Base-by-base conservation (phyloP, 2,888 invertebrate genomes). In the Deilephila elpenor region DNA sequence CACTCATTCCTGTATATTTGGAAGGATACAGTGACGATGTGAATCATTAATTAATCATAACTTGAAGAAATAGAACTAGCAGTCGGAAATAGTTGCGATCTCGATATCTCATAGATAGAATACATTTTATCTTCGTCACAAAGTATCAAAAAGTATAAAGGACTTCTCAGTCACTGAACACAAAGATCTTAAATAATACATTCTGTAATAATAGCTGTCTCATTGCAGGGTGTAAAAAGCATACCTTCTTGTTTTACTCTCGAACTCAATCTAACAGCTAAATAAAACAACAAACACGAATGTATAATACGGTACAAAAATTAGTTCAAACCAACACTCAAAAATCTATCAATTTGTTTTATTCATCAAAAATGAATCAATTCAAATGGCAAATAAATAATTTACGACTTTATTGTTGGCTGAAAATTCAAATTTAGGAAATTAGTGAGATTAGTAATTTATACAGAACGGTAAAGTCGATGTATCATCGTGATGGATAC, bases 401-500 rank as follows among this genome's bases (percentile, higher is more conserved):
- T 67, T 67, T 67, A 67, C 67, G 67, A 67, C 25, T 51, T 20
- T 67, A 44, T 25, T 67, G 51, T 67, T 44, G 25, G 51, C 14
- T 67, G 64, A 67, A 67, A 67, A 51, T 25, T 67, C 25, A 14
- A 51, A 51, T 44, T 62, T n/a, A 20, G 17, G 44, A 64, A 44
- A 44, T 67, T 25, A n/a, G 56, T 44, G 14, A 19, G 51, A 67
- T 67, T 67, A 67, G 67, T 67, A 67, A 67, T 44, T 67, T 67
- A 67, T 51, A 67, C 44, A 25, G 20, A 67, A 67, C 67, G 44
- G 67, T 51, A 17, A 60, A 6, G 44, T 44, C 37, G n/a, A 67
- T 67, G 67, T 25, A 67, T 67, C 67, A 67, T 25, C 17, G 25
- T 67, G 67, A 67, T 67, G 67, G 44, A 67, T 51, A 67, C 29